A percentile compares a stretch with the other conserved stretches of the same genome.
These are phyloP conservation scores for Mercenaria mercenaria DNA, from an alignment of 1,140 invertebrate species.

Conservation along the genomic window DNA sequence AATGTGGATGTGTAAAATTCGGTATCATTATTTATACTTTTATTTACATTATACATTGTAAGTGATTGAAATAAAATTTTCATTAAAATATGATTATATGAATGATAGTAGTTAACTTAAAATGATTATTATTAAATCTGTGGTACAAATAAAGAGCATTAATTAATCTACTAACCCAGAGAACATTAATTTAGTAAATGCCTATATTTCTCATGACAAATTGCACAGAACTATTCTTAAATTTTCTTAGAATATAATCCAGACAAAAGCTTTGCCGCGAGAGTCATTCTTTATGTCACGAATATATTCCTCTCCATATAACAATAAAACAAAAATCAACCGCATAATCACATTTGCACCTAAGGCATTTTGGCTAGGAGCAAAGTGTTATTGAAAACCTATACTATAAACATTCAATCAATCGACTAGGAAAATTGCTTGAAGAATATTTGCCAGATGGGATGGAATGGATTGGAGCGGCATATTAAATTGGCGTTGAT, in stretches of 20 bases:
- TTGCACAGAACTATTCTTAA: too few relatives aligned
- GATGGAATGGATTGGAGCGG: not conserved
- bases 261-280: not conserved
- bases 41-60: too few relatives aligned
- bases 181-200: too few relatives aligned
- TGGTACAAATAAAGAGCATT: too few relatives aligned
- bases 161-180: too few relatives aligned
- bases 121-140: too few relatives aligned
- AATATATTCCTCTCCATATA: slow-evolving; percentile 24
- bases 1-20: too few relatives aligned
- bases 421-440: not conserved
- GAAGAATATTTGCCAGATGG: slow-evolving; percentile 2
- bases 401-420: slow-evolving; percentile 33
- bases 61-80: too few relatives aligned
- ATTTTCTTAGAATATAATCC: not conserved
- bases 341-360: slow-evolving; percentile 38
- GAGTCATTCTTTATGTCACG: slow-evolving; percentile 5
- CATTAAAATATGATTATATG: too few relatives aligned
- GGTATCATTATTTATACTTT: too few relatives aligned
- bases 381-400: slow-evolving; percentile 52
- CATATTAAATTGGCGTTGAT: slow-evolving; percentile 3
- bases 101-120: too few relatives aligned
- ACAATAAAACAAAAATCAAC: slow-evolving; percentile 23
- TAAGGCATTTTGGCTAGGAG: not conserved
- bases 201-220: too few relatives aligned